phyloP scores from a whole-genome alignment of 2,797 vertebrate species.

The Numenius phaeopus region DNA sequence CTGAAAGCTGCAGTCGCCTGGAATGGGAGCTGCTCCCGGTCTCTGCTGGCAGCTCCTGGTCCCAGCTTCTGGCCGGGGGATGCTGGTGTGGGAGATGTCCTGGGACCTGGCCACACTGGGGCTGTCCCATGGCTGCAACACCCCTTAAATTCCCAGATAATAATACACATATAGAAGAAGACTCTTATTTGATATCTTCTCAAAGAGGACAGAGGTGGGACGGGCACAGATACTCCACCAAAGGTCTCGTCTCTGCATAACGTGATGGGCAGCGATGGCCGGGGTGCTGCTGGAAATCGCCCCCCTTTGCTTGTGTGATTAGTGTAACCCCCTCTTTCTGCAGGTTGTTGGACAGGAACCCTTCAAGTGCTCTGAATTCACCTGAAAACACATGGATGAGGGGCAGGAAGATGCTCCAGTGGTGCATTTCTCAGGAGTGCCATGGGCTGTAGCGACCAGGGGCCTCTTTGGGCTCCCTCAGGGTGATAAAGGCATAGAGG shows the following conservation, averaged over 20 bases:
- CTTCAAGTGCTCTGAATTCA: not conserved
- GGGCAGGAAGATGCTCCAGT: not conserved
- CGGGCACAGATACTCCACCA: not conserved
- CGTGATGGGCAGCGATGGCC: accelerated
- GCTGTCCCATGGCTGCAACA: not conserved
- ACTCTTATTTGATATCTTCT: accelerated
- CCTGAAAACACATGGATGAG: not conserved
- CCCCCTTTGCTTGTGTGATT: not conserved
- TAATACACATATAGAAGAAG: accelerated
- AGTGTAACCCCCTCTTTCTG: not conserved
- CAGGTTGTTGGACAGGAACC: not conserved
- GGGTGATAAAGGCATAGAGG: not conserved
- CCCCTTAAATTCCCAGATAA: not conserved
- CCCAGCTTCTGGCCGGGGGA: accelerated
- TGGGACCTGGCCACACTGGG: too few relatives aligned
- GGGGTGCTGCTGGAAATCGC: not conserved
- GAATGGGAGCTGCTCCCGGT: not conserved
- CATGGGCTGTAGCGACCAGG: accelerated
- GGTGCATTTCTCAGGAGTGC: accelerated
- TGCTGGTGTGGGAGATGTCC: accelerated
- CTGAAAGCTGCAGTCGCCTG: not conserved
- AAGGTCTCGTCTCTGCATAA: not conserved
- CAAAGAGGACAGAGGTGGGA: not conserved
- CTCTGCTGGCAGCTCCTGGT: not conserved
- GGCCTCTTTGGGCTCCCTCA: not conserved